Conservation (phyloP, 2,113 vertebrate genomes). For the Nyctibius bracteatus region DNA sequence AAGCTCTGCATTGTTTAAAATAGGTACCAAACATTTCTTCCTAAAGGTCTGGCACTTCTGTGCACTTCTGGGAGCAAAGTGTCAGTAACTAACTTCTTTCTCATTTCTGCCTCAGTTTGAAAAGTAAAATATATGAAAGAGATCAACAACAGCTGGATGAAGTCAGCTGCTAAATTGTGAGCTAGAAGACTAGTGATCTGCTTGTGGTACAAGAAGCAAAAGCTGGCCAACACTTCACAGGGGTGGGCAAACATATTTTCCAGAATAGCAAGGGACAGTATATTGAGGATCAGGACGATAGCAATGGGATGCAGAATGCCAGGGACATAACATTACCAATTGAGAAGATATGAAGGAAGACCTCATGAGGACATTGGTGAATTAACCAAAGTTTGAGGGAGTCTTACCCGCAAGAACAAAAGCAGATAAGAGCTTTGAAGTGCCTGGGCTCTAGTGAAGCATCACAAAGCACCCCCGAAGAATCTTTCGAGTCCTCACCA, state of each 20-base stretch:
- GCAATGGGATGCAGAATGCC: background rate
- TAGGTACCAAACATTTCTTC: background rate
- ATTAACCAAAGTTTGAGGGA: background rate
- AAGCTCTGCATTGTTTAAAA: background rate
- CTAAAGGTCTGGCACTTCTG: background rate
- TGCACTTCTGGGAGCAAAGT: background rate
- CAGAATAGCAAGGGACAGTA: background rate
- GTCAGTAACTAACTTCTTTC: background rate
- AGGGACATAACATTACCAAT: background rate
- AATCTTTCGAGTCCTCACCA: background rate
- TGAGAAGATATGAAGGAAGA: background rate
- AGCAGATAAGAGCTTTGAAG: background rate
- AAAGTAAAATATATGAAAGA: background rate
- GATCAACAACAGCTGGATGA: background rate
- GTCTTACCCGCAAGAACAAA: background rate
- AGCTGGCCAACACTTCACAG: background rate
- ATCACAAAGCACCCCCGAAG: background rate
- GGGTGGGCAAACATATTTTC: background rate
- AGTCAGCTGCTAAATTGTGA: background rate
- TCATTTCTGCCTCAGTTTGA: background rate
- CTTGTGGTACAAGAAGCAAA: background rate
- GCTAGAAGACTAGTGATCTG: background rate
- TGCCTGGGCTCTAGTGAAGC: background rate
- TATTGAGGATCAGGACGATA: background rate
- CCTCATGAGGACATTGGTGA: background rate